These are phyloP conservation scores for Pammene aurita DNA, from an alignment of 2,888 invertebrate genomes.

Conservation along the genomic window DNA sequence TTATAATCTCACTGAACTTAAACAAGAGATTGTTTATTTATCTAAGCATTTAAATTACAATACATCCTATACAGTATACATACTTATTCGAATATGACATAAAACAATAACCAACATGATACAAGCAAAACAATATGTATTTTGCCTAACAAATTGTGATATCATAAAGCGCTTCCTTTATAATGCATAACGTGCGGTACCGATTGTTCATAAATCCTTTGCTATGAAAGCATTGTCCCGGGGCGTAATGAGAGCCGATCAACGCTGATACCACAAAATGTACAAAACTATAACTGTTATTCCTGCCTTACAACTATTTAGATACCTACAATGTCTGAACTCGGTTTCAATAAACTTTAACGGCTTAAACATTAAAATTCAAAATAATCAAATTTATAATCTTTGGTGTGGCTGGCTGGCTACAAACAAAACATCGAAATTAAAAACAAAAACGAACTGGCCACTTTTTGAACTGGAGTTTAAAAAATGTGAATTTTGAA, in stretches of 20 bases:
- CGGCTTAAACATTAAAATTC: neutral
- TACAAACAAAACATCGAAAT: constrained; percentile 5
- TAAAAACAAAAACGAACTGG: constrained; percentile 1
- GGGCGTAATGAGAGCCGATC: constrained; percentile 48
- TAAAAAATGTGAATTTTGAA: constrained; percentile 19
- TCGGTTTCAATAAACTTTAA: constrained; percentile 14
- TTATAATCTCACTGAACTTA: neutral
- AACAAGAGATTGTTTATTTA: neutral
- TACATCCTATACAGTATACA: constrained; percentile 1
- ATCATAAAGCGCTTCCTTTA: constrained; percentile 52
- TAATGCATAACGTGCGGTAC: constrained; percentile 46
- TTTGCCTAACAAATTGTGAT: constrained; percentile 59
- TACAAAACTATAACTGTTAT: constrained; percentile 48
- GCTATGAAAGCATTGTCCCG: constrained; percentile 52
- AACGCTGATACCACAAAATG: constrained; percentile 49
- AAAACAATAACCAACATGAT: constrained; percentile 24
- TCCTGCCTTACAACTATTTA: constrained; percentile 13
- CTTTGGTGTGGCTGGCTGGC: constrained; percentile 22
- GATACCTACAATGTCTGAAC: constrained; percentile 12
- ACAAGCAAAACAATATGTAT: constrained; percentile 46
- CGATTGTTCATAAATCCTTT: constrained; percentile 47
- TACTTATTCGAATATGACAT: constrained; percentile 22
- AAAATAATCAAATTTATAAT: neutral
- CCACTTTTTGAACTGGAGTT: neutral
- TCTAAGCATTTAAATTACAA: neutral